Evolutionary conservation across 2,113 vertebrate genomes (phyloP), one percentile per base, ranked within the genome.

Genomic region (Albula glossodonta): DNA sequence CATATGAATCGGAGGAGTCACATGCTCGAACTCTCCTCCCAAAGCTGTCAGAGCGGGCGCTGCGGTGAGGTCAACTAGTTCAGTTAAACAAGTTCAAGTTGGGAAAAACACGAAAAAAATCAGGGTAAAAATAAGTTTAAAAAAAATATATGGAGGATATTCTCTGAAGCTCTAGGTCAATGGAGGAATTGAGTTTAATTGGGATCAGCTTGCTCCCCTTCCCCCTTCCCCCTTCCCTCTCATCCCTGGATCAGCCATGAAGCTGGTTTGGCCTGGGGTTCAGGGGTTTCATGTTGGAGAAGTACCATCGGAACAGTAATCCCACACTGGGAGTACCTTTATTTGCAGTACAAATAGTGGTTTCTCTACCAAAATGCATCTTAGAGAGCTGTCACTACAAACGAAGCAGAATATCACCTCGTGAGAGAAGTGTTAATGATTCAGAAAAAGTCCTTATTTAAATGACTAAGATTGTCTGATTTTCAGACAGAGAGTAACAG

Each of bases 241-340:
- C 31, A 41, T 41, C 31, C 31, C 90, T 90, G 89, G 84, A 89
- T 92, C 48, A 51, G 91, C 93, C 93, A 91, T 91, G 91, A 91
- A 85, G 90, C 89, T 83, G 87, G 90, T 84, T 91, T 91, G 92
- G 92, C 90, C 87, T 87, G 86, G 90, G 31, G 83, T 57, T 87
- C 88, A 88, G 15, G 88, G 86, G 89, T 94, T 94, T 92, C 88
- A 86, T 93, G 17, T 94, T 95, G 93, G 92, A 93, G 66, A 82
- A 83, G 83, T 92, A 89, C 92, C 94, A 95, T 41, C 31, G 31
- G 31, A 92, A 94, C 92, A 91, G 90, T 41, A 93, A 94, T 93
- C 90, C 89, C 91, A 88, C 89, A 85, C 89, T 88, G 92, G 93
- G 93, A 91, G 31, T 48, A 63, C 87, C 85, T 86, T 90, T 92